phyloP scores from a whole-genome alignment of 1,140 invertebrate species.

The Vanessa tameamea region DNA sequence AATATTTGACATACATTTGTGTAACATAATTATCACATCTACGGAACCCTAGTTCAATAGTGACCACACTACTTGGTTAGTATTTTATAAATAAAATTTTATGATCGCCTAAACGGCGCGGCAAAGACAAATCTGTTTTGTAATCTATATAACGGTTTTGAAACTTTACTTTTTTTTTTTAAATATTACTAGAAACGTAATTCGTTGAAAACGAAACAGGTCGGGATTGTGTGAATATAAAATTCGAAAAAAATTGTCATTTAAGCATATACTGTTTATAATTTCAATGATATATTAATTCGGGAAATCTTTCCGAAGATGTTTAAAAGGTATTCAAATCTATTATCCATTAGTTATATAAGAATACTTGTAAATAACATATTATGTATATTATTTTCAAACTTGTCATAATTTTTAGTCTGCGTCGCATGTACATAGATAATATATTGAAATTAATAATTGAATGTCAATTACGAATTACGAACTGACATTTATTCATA shows the following conservation, averaged over 20 bases:
- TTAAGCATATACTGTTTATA: too few relatives aligned
- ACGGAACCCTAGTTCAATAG: too few relatives aligned
- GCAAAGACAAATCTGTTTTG: neutral
- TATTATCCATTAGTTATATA: neutral
- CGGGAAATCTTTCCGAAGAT: neutral
- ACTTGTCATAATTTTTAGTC: neutral
- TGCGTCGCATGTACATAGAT: neutral
- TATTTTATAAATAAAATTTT: too few relatives aligned
- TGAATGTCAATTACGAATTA: too few relatives aligned
- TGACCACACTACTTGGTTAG: too few relatives aligned
- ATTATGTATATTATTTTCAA: neutral
- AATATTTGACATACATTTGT: too few relatives aligned
- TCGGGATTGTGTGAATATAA: conserved; percentile 14
- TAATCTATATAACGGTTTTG: neutral
- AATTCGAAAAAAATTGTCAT: neutral
- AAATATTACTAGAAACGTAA: neutral
- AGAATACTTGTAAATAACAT: neutral
- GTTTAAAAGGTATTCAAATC: neutral
- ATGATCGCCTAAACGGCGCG: too few relatives aligned
- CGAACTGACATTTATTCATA: conserved; percentile 4
- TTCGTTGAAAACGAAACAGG: conserved; percentile 1
- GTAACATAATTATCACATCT: too few relatives aligned
- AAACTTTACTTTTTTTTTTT: neutral
- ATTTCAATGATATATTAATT: too few relatives aligned
- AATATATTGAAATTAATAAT: neutral